Evolutionary conservation across 2,113 vertebrate species (phyloP).

Genomic region (Suncus etruscus): DNA sequence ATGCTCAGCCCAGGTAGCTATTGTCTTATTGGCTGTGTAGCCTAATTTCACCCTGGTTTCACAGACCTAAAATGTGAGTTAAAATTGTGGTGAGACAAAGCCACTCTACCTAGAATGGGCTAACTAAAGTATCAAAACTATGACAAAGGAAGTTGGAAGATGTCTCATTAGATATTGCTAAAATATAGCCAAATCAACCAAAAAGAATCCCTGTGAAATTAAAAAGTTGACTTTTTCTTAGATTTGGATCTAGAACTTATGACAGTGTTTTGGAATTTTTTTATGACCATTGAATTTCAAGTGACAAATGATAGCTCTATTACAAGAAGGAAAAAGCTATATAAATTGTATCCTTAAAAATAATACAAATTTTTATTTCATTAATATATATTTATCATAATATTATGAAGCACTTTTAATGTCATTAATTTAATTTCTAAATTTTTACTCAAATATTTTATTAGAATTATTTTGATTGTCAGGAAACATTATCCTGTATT

Average conservation of each 20-base stretch:
- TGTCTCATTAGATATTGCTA: background rate
- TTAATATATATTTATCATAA: slow-evolving; percentile 25
- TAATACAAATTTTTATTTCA: background rate
- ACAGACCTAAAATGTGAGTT: background rate
- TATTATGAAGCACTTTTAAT: slow-evolving; percentile 9
- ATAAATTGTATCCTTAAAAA: slow-evolving; percentile 30
- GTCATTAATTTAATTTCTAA: background rate
- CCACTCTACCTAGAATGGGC: background rate
- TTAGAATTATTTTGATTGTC: background rate
- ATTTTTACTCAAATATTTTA: background rate
- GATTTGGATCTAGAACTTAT: background rate
- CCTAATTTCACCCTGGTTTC: background rate
- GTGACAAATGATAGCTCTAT: slow-evolving; percentile 1
- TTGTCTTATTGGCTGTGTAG: background rate
- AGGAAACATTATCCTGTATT: slow-evolving; percentile 3
- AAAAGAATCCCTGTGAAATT: background rate
- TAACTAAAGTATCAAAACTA: background rate
- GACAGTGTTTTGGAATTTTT: background rate
- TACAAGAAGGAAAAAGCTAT: background rate
- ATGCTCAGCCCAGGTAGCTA: too few species aligned
- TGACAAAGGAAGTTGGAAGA: background rate
- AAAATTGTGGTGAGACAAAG: background rate
- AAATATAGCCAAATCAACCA: background rate
- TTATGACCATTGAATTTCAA: background rate
- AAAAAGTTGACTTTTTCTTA: slow-evolving; percentile 21